Percentiles rank a stretch among this genome's conserved stretches.
These are phyloP conservation scores for Acholoe squamosa DNA, from an alignment of 2,888 invertebrate species.

Conservation along the genomic window DNA sequence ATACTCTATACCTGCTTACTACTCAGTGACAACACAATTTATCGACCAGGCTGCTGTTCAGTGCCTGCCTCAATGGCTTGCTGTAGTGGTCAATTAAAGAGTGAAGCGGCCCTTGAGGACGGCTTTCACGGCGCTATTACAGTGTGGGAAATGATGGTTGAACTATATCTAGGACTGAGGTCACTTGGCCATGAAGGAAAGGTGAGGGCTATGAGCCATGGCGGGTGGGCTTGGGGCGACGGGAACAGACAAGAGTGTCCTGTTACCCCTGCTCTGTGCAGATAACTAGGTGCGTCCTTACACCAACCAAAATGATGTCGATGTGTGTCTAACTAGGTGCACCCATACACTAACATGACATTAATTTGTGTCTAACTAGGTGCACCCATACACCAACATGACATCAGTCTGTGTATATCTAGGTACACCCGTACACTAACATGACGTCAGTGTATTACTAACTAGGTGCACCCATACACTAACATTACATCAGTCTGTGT, in stretches of 20 bases:
- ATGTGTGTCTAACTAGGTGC: too few species aligned
- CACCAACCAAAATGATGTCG: too few species aligned
- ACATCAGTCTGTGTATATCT: too few species aligned
- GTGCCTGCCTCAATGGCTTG: not conserved
- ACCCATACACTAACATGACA: too few species aligned
- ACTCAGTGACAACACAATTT: constrained; percentile 17
- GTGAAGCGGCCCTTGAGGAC: constrained; percentile 9
- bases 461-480: too few species aligned
- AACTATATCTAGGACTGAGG: not conserved
- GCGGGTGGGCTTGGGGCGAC: not conserved
- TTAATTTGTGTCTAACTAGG: too few species aligned
- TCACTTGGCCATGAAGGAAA: not conserved
- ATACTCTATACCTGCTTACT: not conserved
- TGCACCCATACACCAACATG: too few species aligned
- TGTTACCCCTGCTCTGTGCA: not conserved
- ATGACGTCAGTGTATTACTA: too few species aligned
- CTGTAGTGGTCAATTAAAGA: constrained; percentile 31
- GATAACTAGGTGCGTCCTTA: too few species aligned
- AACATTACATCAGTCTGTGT: too few species aligned
- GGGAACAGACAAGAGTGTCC: not conserved
- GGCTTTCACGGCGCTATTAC: not conserved
- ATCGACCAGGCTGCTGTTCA: not conserved
- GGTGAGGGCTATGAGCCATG: not conserved
- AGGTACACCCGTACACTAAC: too few species aligned
- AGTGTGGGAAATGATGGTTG: not conserved